Evolutionary conservation across 2,113 vertebrate species (phyloP).

Genomic region (Picathartes gymnocephalus): DNA sequence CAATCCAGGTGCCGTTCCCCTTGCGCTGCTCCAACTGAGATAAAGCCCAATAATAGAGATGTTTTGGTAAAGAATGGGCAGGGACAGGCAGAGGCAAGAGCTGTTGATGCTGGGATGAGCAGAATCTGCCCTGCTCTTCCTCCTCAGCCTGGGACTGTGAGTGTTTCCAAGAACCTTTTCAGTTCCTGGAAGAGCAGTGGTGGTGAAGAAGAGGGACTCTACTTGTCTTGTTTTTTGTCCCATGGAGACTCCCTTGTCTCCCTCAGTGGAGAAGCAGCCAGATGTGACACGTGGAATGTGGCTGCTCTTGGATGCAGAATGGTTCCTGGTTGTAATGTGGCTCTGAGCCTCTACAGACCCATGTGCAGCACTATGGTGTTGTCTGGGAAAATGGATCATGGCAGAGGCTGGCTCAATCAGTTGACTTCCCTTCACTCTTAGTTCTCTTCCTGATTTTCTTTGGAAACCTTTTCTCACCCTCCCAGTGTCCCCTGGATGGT

Average conservation of each 20-base stretch:
- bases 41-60: not conserved
- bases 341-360: not conserved
- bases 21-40: not conserved
- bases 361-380: not conserved
- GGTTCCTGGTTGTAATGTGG: not conserved
- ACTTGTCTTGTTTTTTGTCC: not conserved
- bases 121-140: not conserved
- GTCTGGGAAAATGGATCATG: no score
- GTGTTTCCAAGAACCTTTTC: not conserved
- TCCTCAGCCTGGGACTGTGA: accelerated
- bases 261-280: not conserved
- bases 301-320: not conserved
- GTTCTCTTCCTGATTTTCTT: not conserved
- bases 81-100: not conserved
- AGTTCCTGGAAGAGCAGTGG: accelerated
- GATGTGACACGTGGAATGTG: not conserved
- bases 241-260: not conserved
- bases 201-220: not conserved
- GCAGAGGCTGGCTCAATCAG: not conserved
- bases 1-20: not conserved
- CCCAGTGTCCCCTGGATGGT: not conserved
- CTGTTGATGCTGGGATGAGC: not conserved
- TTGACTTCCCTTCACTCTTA: not conserved
- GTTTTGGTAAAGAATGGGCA: not conserved
- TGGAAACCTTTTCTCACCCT: not conserved